These are phyloP conservation scores for Drosophila busckii DNA, from an alignment of 1,140 invertebrate species.

Conservation along the genomic window DNA sequence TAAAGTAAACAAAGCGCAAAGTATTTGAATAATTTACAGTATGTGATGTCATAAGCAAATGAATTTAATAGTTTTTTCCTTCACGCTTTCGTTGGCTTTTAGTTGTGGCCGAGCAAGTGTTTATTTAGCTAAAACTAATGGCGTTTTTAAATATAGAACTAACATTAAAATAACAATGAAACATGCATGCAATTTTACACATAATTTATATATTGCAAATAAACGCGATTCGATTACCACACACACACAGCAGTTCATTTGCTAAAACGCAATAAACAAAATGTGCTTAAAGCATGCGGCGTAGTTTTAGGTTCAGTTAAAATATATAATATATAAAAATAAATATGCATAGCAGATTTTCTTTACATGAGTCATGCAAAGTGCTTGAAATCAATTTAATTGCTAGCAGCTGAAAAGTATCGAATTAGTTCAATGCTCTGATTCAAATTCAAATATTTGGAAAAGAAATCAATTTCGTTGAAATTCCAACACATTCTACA, in stretches of 20 bases:
- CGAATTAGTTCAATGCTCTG: no score
- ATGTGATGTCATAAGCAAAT: slow-evolving; percentile 63
- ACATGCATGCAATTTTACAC: background rate
- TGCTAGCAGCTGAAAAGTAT: no score
- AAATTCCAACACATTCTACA: slow-evolving; percentile 23
- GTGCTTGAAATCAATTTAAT: no score
- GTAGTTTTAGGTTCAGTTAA: no score
- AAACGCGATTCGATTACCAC: no score
- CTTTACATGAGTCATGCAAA: no score
- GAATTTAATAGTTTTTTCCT: slow-evolving; percentile 34
- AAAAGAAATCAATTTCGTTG: slow-evolving; percentile 4
- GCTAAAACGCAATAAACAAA: no score
- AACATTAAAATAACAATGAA: slow-evolving; percentile 5
- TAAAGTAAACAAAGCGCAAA: slow-evolving; percentile 43
- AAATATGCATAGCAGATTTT: no score
- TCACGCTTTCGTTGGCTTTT: slow-evolving; percentile 51
- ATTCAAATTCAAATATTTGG: no score
- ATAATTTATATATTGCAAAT: background rate
- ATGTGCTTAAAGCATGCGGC: no score
- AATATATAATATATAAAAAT: no score
- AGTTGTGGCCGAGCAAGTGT: slow-evolving; percentile 10
- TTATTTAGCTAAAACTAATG: slow-evolving; percentile 20
- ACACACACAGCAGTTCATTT: no score
- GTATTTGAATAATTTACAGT: slow-evolving; percentile 67
- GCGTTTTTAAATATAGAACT: slow-evolving; percentile 2